Base-by-base conservation (phyloP, 2,888 invertebrate genomes). In the Synanthedon myopaeformis region DNA sequence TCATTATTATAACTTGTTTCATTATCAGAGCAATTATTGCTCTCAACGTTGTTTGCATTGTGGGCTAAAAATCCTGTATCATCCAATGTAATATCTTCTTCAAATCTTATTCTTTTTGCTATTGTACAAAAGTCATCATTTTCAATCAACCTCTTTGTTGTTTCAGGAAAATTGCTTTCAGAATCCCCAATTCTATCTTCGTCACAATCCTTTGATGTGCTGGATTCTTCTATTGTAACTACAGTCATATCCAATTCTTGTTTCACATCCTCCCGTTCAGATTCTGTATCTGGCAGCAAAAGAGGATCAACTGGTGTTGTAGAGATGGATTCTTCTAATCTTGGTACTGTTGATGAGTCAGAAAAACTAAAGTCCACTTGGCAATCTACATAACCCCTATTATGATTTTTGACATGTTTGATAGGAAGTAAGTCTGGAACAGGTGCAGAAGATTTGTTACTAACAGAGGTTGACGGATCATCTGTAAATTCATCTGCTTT, bases 271-370 rank as follows among this genome's bases (percentile, higher is more conserved):
- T 59, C 72, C n/a, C 72, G 70, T 45, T 82, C 80, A 53, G 75
- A 66, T 57, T 84, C 85, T 55, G 63, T 64, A 59, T 88, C 88
- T 57, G 80, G 83, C 54, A 88, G 61, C 23, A 88, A 66, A 4
- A 88, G 72, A 11, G 88, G 88, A 68, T 88, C 88, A 53, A 86
- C 74, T 57, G 86, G 85, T 57, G 84, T 84, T 52, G 79, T 75
- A 41, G 82, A 72, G n/a, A 80, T 66, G 53, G 74, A 74, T 52
- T 86, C 87, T 65, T 88, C 88, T 64, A 79, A 63, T 62, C 84
- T 81, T 55, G 72, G 77, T 45, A 69, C 66, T 50, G 82, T 78
- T 51, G 82, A 78, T 49, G 83, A 79, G 61, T 86, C 88, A 55
- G 85, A 78, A 59, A 86, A 88, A 67, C 74, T 85, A 56, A 82